These are phyloP conservation scores for Anas acuta DNA, from an alignment of 2,797 vertebrate species.

Conservation along the genomic window DNA sequence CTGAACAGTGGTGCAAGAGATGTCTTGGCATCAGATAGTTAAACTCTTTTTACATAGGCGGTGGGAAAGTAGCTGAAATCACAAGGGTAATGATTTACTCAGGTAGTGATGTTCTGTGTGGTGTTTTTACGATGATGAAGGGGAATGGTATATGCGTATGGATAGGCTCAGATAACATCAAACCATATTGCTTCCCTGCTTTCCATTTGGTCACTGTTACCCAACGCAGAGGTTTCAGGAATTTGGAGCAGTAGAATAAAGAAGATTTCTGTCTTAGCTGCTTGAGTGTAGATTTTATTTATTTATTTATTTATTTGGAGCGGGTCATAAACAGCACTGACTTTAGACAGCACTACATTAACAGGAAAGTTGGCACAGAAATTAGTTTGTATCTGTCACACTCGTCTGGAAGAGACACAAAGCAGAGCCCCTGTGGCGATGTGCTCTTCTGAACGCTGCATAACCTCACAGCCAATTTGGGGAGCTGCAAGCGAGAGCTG, in stretches of 20 bases:
- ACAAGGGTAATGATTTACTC: not conserved
- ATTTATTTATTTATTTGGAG: not conserved
- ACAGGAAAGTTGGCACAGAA: not conserved
- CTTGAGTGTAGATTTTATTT: not conserved
- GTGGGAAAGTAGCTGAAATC: not conserved
- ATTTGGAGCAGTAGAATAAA: not conserved
- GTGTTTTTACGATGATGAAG: not conserved
- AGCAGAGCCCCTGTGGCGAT: not conserved
- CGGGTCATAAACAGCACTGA: not conserved
- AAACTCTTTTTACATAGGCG: not conserved
- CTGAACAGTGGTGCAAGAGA: accelerated
- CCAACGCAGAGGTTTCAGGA: not conserved
- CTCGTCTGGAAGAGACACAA: not conserved
- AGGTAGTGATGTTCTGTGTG: accelerated
- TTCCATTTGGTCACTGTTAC: not conserved
- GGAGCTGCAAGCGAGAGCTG: not conserved
- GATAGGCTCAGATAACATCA: not conserved
- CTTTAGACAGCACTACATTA: not conserved
- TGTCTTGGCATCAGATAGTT: not conserved
- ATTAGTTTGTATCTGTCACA: accelerated
- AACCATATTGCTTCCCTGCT: not conserved
- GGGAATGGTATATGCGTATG: accelerated
- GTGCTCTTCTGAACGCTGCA: not conserved
- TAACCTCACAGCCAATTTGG: accelerated
- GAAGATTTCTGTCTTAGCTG: not conserved